Base-by-base conservation (phyloP, 2,797 vertebrate genomes). In the Huso huso region DNA sequence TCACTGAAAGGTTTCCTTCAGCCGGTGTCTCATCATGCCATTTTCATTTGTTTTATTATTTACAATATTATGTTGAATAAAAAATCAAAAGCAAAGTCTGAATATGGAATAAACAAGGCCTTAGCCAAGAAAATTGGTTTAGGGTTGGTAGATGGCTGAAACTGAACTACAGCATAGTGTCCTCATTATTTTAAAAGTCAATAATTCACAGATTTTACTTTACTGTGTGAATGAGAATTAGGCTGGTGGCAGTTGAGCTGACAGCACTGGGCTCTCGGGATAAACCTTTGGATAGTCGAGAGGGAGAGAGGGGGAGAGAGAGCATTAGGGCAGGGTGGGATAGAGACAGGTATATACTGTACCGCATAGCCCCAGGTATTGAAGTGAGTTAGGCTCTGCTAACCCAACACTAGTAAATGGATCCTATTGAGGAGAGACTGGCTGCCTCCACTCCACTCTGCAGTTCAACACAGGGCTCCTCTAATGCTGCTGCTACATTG, bases 391-490 rank as follows among this genome's bases (percentile, higher is more conserved):
- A 51, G 61, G 58, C 3, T 48, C 18, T 6, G 7, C 18, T 7
- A 52, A 37, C 15, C 11, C 51, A 59, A 63, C 58, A 64, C 48
- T 48, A 18, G 71, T 75, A 76, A 76, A 73, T 72, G 68, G 73
- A 66, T 50, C 60, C 71, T 71, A 70, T 73, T 78, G 71, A 78
- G 66, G 74, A 62, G 62, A 69, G 8, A 63, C 62, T 72, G 66
- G 62, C 51, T 15, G 70, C 62, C 53, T 65, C 61, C 66, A 52
- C 62, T 63, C 64, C 69, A 71, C 71, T 72, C 62, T 66, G 64
- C 69, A 37, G 68, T 72, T 59, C 66, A 23, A 23, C 50, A 62
- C 50, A 60, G 64, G 69, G 63, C 66, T 68, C 64, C 64, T 72
- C 71, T 68, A 69, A 70, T 64, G 66, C 57, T 50, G 64, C 57